Evolutionary conservation across 2,797 vertebrate genomes (phyloP), one percentile per base, ranked within the genome.

Genomic region (Enteromius afrohamiltoni): DNA sequence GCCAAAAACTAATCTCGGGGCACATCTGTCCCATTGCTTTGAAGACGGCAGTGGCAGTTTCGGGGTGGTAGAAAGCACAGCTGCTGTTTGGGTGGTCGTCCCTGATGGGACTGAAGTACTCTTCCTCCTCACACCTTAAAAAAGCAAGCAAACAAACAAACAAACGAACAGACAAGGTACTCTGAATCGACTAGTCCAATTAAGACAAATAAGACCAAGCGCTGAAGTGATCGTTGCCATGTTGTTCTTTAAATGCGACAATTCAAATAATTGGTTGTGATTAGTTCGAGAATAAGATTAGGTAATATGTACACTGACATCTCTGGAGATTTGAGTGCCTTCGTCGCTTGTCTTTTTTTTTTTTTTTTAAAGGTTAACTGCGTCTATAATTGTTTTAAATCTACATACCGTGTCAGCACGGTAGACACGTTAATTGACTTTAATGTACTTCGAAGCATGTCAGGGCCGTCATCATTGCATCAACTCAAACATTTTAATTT

Each of bases 11-110:
- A 83, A 86, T 84, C 75, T 82, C 51, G 17, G 47, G 81, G 42
- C 83, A 85, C 83, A 88, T 88, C 80, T 88, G 87, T 80, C 86
- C 65, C 80, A 70, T 53, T 8, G 68, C 74, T 86, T 85, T 82
- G 75, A 88, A 82, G 83, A 68, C 21, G 23, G 26, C 6, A 6
- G 47, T 67, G 78, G 51, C 40, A 58, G 68, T 77, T 82, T 85
- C 60, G 26, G 34, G 87, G 77, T 19, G 75, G 76, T 70, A 75
- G 42, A 82, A 85, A 83, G 65, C 82, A 69, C 87, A 87, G 84
- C 82, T 85, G 84, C 82, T 84, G 82, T 84, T 87, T 80, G 84
- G 84, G 84, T 84, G 84, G 84, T 74, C 82, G 45, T 84, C 47
- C 76, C 76, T 64, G 23, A 42, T 58, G 65, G 55, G 37, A 79